phyloP scores from a whole-genome alignment of 2,113 vertebrate species.

The Acrocephalus arundinaceus region DNA sequence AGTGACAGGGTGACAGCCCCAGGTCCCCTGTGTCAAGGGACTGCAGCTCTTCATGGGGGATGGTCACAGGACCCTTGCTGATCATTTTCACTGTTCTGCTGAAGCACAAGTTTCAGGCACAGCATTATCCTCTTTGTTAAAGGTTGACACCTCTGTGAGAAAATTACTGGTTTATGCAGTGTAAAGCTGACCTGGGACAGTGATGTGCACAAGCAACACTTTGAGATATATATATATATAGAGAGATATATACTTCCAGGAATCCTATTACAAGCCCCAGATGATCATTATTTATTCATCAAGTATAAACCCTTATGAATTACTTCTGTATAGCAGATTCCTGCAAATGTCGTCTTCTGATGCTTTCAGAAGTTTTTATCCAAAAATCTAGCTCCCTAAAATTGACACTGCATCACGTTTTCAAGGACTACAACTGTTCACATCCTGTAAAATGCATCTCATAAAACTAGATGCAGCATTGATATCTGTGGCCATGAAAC shows the following conservation, averaged over 20 bases:
- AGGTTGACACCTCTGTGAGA: not conserved
- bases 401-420: not conserved
- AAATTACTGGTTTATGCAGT: not conserved
- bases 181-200: not conserved
- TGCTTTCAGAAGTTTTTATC: not conserved
- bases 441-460: not conserved
- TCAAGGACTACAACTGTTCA: not conserved
- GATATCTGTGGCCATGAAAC: not conserved
- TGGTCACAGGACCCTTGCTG: not conserved
- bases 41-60: not conserved
- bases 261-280: not conserved
- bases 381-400: not conserved
- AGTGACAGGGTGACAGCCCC: not conserved
- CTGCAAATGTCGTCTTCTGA: not conserved
- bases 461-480: not conserved
- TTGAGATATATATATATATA: not conserved
- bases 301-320: not conserved
- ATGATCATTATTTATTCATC: not conserved
- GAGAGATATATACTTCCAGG: not conserved
- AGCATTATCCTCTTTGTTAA: not conserved
- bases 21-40: not conserved
- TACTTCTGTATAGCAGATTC: not conserved
- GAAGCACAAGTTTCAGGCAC: not conserved
- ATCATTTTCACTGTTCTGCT: not conserved
- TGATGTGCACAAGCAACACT: not conserved